A percentile compares a stretch with the other conserved stretches of the same genome.
Conservation (phyloP, 2,113 vertebrate species). For the Aspidoscelis tigris region DNA sequence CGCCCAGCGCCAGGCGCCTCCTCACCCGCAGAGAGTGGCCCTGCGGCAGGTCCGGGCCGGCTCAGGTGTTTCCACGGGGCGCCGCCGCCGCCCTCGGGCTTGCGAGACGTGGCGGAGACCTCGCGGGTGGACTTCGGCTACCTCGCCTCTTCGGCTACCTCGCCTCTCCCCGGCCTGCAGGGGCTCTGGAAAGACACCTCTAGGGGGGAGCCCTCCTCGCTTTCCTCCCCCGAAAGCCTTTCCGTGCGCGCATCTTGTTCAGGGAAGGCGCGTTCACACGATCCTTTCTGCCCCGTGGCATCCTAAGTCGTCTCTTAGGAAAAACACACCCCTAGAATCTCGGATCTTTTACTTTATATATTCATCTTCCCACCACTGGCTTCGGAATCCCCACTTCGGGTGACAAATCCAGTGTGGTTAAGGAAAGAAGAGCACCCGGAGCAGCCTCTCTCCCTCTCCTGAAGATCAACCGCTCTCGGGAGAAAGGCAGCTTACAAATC, state of each 20-base stretch:
- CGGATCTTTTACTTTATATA: too few relatives aligned
- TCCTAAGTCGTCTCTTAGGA: too few relatives aligned
- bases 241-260: not conserved
- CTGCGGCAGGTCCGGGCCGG: constrained; percentile 37
- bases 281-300: not conserved
- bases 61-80: constrained; percentile 25
- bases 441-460: too few relatives aligned
- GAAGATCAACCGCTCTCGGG: too few relatives aligned
- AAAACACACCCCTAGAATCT: too few relatives aligned
- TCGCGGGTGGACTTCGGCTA: not conserved
- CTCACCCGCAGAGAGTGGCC: constrained; percentile 63
- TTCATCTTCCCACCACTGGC: not conserved
- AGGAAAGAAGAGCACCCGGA: too few relatives aligned
- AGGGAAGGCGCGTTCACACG: not conserved
- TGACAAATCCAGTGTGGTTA: too few relatives aligned
- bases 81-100: not conserved
- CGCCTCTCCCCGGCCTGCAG: not conserved
- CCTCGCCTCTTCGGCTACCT: not conserved
- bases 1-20: constrained; percentile 52
- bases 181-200: not conserved
- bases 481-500: too few relatives aligned
- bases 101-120: not conserved
- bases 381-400: too few relatives aligned
- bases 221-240: not conserved
- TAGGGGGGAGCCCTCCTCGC: not conserved